Conservation (phyloP, 2,113 vertebrate genomes). For the Entelurus aequoreus region DNA sequence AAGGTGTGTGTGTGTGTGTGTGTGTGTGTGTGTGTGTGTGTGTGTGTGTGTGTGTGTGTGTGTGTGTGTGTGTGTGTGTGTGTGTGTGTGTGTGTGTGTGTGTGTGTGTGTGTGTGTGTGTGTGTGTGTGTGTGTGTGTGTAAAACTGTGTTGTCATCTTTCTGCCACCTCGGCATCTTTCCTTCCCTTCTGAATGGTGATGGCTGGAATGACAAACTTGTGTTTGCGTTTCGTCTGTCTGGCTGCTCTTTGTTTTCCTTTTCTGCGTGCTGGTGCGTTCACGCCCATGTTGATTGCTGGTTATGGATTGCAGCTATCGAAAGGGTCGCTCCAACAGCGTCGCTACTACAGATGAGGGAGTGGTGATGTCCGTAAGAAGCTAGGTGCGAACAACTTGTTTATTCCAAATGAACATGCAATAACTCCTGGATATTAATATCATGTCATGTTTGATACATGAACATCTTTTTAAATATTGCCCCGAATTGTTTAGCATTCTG, state of each 20-base stretch:
- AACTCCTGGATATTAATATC: no score
- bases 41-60: no score
- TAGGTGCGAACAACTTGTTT: neutral
- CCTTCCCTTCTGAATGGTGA: neutral
- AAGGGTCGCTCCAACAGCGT: neutral
- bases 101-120: no score
- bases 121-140: no score
- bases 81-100: no score
- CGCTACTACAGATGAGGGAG: conserved; percentile 1
- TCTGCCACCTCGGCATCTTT: neutral
- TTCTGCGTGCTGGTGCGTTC: neutral
- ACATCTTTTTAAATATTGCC: no score
- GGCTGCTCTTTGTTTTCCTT: neutral
- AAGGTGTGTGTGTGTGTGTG: no score
- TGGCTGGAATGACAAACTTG: neutral
- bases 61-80: no score
- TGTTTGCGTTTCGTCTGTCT: neutral
- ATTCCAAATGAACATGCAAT: conserved; percentile 6
- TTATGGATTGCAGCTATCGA: conserved; percentile 57
- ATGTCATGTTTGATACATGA: no score
- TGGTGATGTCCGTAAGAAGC: conserved; percentile 50
- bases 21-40: no score
- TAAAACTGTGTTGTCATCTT: neutral
- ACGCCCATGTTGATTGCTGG: conserved; percentile 28
- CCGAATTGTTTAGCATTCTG: no score